Evolutionary conservation across 2,888 invertebrate species (phyloP).

Genomic region (Thelaira solivaga): DNA sequence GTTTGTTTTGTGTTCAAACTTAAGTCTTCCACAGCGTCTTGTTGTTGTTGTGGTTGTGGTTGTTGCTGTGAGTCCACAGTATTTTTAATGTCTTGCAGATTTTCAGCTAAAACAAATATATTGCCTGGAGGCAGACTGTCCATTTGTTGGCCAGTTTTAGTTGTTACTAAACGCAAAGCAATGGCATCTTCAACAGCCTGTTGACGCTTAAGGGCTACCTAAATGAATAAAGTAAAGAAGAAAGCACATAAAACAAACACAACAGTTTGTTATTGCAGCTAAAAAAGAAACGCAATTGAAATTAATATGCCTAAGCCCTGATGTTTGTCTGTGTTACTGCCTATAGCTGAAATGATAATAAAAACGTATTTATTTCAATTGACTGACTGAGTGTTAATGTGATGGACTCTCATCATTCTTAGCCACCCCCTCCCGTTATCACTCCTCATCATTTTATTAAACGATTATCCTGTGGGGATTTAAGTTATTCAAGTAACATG

Average conservation of each 20-base stretch:
- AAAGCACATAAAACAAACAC: neutral
- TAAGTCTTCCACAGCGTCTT: conserved; percentile 47
- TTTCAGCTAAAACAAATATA: conserved; percentile 92
- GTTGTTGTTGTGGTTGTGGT: neutral
- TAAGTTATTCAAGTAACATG: conserved; percentile 43
- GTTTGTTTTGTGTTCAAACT: conserved; percentile 44
- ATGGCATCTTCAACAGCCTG: conserved; percentile 98
- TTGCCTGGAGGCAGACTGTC: conserved; percentile 91
- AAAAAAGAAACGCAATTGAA: conserved; percentile 51
- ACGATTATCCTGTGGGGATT: conserved; percentile 19
- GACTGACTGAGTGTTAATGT: conserved; percentile 47
- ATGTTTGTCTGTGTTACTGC: too few relatives aligned
- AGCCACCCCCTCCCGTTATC: neutral
- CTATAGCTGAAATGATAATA: neutral
- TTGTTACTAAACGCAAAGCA: conserved; percentile 92
- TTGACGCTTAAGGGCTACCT: conserved; percentile 96
- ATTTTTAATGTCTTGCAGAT: conserved; percentile 18
- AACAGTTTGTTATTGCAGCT: too few relatives aligned
- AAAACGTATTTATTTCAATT: conserved; percentile 28
- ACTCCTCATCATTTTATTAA: neutral
- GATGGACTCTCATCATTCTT: too few relatives aligned
- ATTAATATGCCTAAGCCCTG: conserved; percentile 65
- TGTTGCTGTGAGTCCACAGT: neutral
- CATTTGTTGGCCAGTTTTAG: conserved; percentile 85
- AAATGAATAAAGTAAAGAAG: conserved; percentile 3